Base-by-base conservation (phyloP, 2,113 vertebrate genomes). In the Cololabis saira region DNA sequence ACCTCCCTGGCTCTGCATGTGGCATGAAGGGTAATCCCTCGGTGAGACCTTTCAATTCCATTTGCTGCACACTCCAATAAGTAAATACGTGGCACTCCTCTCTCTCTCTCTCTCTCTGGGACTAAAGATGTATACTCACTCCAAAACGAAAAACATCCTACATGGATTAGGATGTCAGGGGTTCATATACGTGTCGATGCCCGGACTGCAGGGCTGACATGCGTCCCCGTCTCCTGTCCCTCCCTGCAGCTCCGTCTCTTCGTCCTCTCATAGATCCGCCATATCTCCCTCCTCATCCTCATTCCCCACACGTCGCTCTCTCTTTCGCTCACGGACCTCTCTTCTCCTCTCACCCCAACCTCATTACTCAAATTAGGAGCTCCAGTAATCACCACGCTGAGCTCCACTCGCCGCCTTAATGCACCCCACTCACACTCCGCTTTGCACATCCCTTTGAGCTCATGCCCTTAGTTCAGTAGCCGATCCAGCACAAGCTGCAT, bases 31-130 rank as follows among this genome's bases (percentile, higher is more conserved):
- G 76, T 65, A 85, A 66, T 88, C 90, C 87, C 67, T 77, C 21
- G 78, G 92, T 82, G 42, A 88, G 77, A 91, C 85, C 90, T 90
- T 90, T 91, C 87, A 91, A 92, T 92, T 94, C 67, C 78, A 86
- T 82, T 64, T 58, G 10, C 85, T 89, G 81, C 87, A 87, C 83
- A 89, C 90, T 89, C 62, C 61, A 68, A 88, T 87, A 86, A 87
- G 86, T 90, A 90, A 92, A 93, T 80, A 91, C 85, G 81, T 70
- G 52, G 80, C 78, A 71, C 81, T 82, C 50, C 78, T 78, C 81
- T 78, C 81, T 59, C 65, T 53, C 70, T 85, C 78, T 78, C 81
- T 78, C 81, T 59, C 65, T 53, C 70, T 85, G 87, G 78, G 86
- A 89, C 87, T 91, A 85, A n/a, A 76, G 80, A 89, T 74, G 82